Base-by-base conservation (phyloP, 2,888 invertebrate species). In the Omphaloscelis lunosa region DNA sequence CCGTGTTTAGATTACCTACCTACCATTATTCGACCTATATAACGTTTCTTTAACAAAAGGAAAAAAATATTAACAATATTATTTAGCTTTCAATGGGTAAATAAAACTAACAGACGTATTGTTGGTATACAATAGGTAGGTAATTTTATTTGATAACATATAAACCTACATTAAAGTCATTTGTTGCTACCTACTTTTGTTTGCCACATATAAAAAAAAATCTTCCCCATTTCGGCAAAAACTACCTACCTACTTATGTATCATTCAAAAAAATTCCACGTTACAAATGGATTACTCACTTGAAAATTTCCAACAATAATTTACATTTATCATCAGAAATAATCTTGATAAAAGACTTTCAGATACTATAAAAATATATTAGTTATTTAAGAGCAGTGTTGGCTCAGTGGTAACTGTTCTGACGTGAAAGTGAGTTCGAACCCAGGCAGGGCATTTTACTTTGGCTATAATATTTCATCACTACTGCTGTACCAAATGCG, bases 211-310 rank as follows among this genome's bases (percentile, higher is more conserved):
- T 51, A 17, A 2, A 53, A 23, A 34, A 56, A 4, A 11, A 9
- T 61, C 27, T 34, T 41, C 29, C 58, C 20, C 5, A 39, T 59
- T 62, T 62, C 17, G 15, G 5, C 9, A 39, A 53, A 29, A 53
- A n/a, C n/a, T n/a, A n/a, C n/a, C 69, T 34, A 53, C 7, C 3
- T 3, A 2, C 8, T 29, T 27, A 75, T 23, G 20, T 11, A 11
- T 15, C 61, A 45, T 75, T 75, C 29, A 79, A 79, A 79, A 78
- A 48, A 1, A 9, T 23, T 58, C 41, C 72, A 79, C 39, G 11
- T 17, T 34, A 20, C 12, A 4, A 39, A 67, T 5, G n/a, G 2
- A 51, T 69, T n/a, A 78, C 7, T 65, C 51, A 72, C 51, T 45
- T 20, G 29, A 66, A 63, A 3, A 59, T 71, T 59, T 79, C 59